phyloP scores from a whole-genome alignment of 1,140 invertebrate genomes.

The Pseudomyrmex cubaensis region DNA sequence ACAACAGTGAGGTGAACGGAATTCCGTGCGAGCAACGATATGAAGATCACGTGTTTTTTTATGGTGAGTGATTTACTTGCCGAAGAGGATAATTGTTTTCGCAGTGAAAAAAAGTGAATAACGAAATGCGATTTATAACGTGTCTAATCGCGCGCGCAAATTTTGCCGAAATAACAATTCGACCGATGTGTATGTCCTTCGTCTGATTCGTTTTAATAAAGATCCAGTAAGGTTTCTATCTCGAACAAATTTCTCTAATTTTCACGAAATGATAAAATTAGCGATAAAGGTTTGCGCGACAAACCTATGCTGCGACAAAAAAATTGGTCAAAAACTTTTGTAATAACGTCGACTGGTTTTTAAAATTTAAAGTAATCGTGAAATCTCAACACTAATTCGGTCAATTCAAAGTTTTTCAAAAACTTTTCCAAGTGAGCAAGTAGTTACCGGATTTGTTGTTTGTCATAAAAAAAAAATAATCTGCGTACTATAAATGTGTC shows the following conservation, averaged over 20 bases:
- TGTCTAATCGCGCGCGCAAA: slow-evolving; percentile 6
- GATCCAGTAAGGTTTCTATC: background rate
- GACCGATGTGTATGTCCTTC: background rate
- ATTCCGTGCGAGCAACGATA: slow-evolving; percentile 60
- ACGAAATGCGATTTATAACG: background rate
- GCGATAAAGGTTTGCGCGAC: background rate
- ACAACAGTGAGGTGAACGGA: slow-evolving; percentile 58
- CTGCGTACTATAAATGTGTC: background rate
- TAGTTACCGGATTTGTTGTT: background rate
- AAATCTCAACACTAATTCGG: background rate
- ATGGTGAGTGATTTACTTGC: slow-evolving; percentile 67
- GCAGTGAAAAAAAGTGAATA: slow-evolving; percentile 44
- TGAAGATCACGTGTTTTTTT: slow-evolving; percentile 70
- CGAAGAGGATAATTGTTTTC: background rate
- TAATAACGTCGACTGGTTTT: background rate
- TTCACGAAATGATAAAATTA: background rate
- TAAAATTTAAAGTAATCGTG: background rate
- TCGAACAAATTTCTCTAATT: background rate
- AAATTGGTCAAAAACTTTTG: background rate
- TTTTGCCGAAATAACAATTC: background rate
- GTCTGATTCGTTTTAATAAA: background rate
- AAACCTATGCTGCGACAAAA: background rate
- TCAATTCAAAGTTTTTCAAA: background rate
- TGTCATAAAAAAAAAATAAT: background rate
- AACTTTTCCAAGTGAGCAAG: background rate